Conservation (phyloP, 2,797 vertebrate species). For the Moxostoma hubbsi region DNA sequence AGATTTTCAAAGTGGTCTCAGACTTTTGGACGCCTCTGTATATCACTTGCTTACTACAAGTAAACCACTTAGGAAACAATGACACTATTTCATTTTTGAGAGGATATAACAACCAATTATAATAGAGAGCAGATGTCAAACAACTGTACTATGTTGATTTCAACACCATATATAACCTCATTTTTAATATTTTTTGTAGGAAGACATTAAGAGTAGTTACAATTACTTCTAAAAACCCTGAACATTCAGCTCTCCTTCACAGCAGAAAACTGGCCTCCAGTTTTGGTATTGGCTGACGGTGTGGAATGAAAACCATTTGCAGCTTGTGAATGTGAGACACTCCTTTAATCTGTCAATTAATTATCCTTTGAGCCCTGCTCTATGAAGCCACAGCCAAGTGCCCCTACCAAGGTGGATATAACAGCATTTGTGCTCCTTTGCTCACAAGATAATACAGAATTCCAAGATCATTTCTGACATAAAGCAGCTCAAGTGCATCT, state of each 20-base stretch:
- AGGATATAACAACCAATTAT: no score
- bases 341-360: slow-evolving; percentile 62
- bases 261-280: slow-evolving; percentile 12
- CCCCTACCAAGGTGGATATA: slow-evolving; percentile 61
- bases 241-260: slow-evolving; percentile 16
- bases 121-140: no score
- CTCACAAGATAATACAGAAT: slow-evolving; percentile 52
- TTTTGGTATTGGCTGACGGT: slow-evolving; percentile 37
- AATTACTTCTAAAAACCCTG: neutral
- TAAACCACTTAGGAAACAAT: no score
- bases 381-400: slow-evolving; percentile 55
- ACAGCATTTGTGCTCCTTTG: slow-evolving; percentile 45
- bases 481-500: slow-evolving; percentile 4
- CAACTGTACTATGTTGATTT: neutral
- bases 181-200: neutral
- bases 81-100: no score
- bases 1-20: no score
- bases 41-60: no score
- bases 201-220: neutral
- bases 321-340: slow-evolving; percentile 68
- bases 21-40: no score
- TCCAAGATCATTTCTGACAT: slow-evolving; percentile 47
- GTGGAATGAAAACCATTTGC: slow-evolving; percentile 73
- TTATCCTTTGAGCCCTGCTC: slow-evolving; percentile 46
- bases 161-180: neutral